Conservation (phyloP, 2,797 vertebrate species). For the Cirrhinus molitorella region DNA sequence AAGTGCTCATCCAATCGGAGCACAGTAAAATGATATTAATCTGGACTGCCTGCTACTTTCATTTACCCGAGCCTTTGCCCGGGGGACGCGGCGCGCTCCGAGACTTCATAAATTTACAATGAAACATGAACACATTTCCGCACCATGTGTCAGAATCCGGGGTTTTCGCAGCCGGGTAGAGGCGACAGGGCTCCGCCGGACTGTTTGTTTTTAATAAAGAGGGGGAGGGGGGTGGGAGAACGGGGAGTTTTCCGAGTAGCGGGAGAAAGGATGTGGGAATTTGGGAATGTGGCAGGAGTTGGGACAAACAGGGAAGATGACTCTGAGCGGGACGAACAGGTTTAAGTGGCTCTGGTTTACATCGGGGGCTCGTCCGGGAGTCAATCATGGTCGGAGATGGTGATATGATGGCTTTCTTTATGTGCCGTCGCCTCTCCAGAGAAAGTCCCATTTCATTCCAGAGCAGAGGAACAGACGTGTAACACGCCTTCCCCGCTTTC, state of each 20-base stretch:
- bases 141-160: slow-evolving; percentile 77
- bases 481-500: slow-evolving; percentile 45
- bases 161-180: slow-evolving; percentile 77
- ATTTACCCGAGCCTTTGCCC: slow-evolving; percentile 82
- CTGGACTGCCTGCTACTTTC: slow-evolving; percentile 84
- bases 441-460: slow-evolving; percentile 44
- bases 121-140: slow-evolving; percentile 85
- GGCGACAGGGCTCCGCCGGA: slow-evolving; percentile 68
- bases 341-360: slow-evolving; percentile 52
- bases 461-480: slow-evolving; percentile 28
- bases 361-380: background rate
- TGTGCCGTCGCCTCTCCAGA: slow-evolving; percentile 54
- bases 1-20: slow-evolving; percentile 77
- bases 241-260: slow-evolving; percentile 51
- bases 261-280: slow-evolving; percentile 50
- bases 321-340: slow-evolving; percentile 31
- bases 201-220: slow-evolving; percentile 78
- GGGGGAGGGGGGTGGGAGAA: slow-evolving; percentile 53
- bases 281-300: slow-evolving; percentile 52
- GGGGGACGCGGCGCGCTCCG: slow-evolving; percentile 78
- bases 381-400: slow-evolving; percentile 42
- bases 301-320: slow-evolving; percentile 47
- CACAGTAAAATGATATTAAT: slow-evolving; percentile 82
- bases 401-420: slow-evolving; percentile 50
- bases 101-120: slow-evolving; percentile 86